Evolutionary conservation across 2,888 invertebrate species (phyloP).

Genomic region (Holacanthella duospinosa): DNA sequence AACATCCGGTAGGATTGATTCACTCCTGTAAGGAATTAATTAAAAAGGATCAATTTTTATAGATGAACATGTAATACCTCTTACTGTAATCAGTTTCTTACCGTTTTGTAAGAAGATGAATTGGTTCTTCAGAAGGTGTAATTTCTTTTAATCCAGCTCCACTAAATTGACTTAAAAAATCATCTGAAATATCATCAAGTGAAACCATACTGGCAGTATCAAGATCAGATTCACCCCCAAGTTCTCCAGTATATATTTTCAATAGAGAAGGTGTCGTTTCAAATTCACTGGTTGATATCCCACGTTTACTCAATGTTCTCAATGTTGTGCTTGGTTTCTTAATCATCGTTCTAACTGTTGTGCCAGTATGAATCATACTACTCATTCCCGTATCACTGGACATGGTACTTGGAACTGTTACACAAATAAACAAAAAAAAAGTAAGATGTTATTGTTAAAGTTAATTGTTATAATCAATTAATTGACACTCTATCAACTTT

Average conservation of each 20-base stretch:
- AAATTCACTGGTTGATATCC: too few relatives aligned
- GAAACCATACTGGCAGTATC: background rate
- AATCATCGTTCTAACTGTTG: background rate
- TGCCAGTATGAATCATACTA: background rate
- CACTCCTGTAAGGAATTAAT: constrained; percentile 22
- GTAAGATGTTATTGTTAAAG: background rate
- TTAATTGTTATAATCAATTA: too few relatives aligned
- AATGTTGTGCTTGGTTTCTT: background rate
- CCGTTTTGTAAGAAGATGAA: background rate
- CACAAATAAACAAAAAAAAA: background rate
- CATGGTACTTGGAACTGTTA: too few relatives aligned
- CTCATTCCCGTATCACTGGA: background rate
- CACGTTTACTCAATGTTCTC: background rate
- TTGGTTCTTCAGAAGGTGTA: background rate
- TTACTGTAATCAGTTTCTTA: background rate
- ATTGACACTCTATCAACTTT: too few relatives aligned
- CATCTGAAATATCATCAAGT: background rate
- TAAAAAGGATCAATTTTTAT: background rate
- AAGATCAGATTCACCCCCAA: background rate
- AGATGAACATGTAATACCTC: background rate
- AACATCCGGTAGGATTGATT: constrained; percentile 22
- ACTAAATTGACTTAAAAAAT: background rate
- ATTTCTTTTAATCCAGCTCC: background rate
- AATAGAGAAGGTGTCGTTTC: too few relatives aligned
- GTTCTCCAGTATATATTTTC: too few relatives aligned